Percentiles rank a stretch among this genome's conserved stretches.
Conservation (phyloP, 92 coral and sea anemone species). For the Siderastrea radians region DNA sequence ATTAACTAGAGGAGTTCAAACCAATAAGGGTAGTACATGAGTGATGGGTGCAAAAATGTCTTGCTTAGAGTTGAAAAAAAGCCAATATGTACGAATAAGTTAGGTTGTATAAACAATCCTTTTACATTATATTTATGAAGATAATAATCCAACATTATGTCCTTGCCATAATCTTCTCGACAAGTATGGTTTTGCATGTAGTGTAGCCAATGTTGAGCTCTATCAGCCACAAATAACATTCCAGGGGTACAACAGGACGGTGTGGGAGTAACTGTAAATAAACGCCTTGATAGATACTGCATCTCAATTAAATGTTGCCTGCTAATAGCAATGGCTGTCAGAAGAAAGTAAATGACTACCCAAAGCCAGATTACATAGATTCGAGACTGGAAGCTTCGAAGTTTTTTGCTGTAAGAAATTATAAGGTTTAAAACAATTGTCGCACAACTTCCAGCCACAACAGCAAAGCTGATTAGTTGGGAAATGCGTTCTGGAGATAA, state of each 20-base stretch:
- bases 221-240: constrained; percentile 73
- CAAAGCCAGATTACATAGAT: constrained; percentile 32
- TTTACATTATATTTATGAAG: constrained; percentile 12
- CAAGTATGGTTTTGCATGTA: constrained; percentile 54
- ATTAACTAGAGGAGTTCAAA: constrained; percentile 3
- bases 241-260: constrained; percentile 92
- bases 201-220: constrained; percentile 63
- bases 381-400: neutral
- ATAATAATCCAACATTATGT: constrained; percentile 67
- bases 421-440: neutral
- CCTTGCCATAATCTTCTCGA: constrained; percentile 69
- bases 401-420: neutral
- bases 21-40: constrained; percentile 44
- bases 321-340: constrained; percentile 72
- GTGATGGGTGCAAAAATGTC: constrained; percentile 24
- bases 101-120: constrained; percentile 81
- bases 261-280: constrained; percentile 63
- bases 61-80: constrained; percentile 64
- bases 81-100: constrained; percentile 85
- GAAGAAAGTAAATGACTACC: constrained; percentile 48
- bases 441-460: constrained; percentile 52
- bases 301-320: constrained; percentile 74
- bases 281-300: constrained; percentile 54
- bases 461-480: constrained; percentile 71
- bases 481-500: constrained; percentile 75